Conservation (phyloP, 2,888 invertebrate species). For the Dynastes grantii region DNA sequence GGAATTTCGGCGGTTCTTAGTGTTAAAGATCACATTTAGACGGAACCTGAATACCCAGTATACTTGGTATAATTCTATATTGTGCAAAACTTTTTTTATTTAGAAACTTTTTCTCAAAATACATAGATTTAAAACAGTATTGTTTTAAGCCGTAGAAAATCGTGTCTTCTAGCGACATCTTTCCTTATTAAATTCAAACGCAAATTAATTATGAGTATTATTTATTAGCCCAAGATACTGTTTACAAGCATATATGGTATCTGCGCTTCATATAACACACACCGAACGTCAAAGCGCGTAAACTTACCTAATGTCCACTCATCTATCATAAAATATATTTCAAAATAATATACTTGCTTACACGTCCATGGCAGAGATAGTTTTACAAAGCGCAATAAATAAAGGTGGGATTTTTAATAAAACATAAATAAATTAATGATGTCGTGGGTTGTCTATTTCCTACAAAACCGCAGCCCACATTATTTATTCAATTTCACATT, state of each 20-base stretch:
- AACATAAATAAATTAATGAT: slow-evolving; percentile 43
- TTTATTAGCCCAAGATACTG: neutral
- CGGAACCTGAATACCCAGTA: too few species aligned
- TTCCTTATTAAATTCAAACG: neutral
- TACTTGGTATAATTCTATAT: too few species aligned
- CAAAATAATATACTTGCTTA: slow-evolving; percentile 25
- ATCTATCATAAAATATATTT: slow-evolving; percentile 32
- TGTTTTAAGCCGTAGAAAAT: too few species aligned
- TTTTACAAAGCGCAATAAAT: slow-evolving; percentile 42
- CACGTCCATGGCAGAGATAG: slow-evolving; percentile 1
- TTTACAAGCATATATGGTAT: slow-evolving; percentile 6
- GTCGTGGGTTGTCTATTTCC: slow-evolving; percentile 43
- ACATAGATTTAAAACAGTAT: too few species aligned
- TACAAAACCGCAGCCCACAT: slow-evolving; percentile 44
- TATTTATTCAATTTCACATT: slow-evolving; percentile 40
- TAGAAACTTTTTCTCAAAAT: too few species aligned
- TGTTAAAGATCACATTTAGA: too few species aligned
- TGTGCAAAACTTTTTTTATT: too few species aligned
- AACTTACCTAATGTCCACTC: slow-evolving; percentile 23
- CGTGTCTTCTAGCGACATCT: too few species aligned
- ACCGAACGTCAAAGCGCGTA: neutral
- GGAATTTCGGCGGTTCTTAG: too few species aligned
- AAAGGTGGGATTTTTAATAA: slow-evolving; percentile 41
- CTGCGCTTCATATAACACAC: neutral
- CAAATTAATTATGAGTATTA: neutral